Evolutionary conservation across 2,113 vertebrate genomes (phyloP), one percentile per base, ranked within the genome.

Genomic region (Ailurus styani): DNA sequence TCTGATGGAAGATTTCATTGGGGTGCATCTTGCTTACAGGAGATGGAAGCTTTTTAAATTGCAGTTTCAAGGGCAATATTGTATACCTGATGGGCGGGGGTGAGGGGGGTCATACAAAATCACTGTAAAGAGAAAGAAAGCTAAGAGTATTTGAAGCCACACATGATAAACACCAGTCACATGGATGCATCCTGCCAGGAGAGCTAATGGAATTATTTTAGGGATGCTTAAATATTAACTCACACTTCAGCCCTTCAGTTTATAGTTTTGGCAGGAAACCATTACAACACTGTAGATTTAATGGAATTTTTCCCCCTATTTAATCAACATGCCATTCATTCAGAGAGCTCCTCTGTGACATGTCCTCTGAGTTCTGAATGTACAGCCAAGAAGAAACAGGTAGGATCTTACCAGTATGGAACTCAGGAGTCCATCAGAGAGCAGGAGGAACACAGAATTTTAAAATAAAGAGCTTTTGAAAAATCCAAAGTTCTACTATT

Each of bases 161-260:
- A 20, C 0, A 0, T 66, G 34, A 62, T 72, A 47, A 50, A 62
- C 5, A n/a, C 31, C 42, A 14, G 27, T 40, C 45, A 11, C 68
- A n/a, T 21, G 0, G 1, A 55, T 14, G 50, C 27, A 42, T 78
- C 52, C 72, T 42, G 47, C 60, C 54, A n/a, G 1, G n/a, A 52
- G 31, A 40, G 25, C 92, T 68, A n/a, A 93, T 96, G 42, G 72
- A 10, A 64, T 94, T 79, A 68, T 50, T 78, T 83, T 55, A 93
- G 87, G 75, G 42, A 82, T 87, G 34, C 66, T 79, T 87, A 96
- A 85, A 64, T 94, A 88, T 42, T 90, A 90, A 54, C 87, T 94
- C 54, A 50, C 17, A 77, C 27, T 50, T 90, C 20, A 77, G 60
- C 20, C 21, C 62, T 60, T 68, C 45, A 5, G 40, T 45, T 29